A percentile compares a stretch with the other conserved stretches of the same genome.
Conservation (phyloP, 2,113 vertebrate genomes). For the Callipepla californica region DNA sequence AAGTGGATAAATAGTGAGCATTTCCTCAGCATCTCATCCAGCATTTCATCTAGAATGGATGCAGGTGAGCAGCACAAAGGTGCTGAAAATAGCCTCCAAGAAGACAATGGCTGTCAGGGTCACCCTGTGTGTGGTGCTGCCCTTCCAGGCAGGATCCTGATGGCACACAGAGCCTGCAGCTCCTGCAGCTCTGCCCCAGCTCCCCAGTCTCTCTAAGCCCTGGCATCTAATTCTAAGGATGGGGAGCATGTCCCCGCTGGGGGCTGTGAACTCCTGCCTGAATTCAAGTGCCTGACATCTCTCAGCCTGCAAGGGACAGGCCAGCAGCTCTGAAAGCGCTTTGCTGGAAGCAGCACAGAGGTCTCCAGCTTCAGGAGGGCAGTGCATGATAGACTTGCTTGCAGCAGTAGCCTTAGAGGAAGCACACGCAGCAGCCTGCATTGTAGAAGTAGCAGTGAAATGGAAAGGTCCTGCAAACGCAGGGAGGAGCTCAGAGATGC, state of each 20-base stretch:
- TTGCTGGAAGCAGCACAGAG: neutral
- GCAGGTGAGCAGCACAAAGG: neutral
- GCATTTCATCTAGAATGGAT: neutral
- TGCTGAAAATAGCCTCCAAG: neutral
- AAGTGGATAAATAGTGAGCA: neutral
- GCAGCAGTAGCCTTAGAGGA: neutral
- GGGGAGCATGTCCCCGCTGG: neutral
- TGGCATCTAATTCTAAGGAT: neutral
- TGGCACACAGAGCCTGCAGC: neutral
- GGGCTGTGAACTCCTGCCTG: neutral
- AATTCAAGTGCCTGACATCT: neutral
- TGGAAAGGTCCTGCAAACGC: neutral
- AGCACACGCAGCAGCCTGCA: fast-evolving
- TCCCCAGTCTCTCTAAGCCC: neutral
- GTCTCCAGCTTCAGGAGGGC: neutral
- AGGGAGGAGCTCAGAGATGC: neutral
- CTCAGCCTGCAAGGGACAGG: neutral
- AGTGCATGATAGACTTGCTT: neutral
- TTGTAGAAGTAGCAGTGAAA: neutral
- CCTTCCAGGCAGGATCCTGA: fast-evolving
- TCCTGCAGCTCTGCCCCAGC: neutral
- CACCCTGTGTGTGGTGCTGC: neutral
- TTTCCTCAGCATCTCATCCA: neutral
- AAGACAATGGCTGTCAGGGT: neutral
- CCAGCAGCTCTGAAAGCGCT: neutral